A percentile compares a stretch with the other conserved stretches of the same genome.
Conservation (phyloP, 1,140 invertebrate species). For the Sitodiplosis mosellana region DNA sequence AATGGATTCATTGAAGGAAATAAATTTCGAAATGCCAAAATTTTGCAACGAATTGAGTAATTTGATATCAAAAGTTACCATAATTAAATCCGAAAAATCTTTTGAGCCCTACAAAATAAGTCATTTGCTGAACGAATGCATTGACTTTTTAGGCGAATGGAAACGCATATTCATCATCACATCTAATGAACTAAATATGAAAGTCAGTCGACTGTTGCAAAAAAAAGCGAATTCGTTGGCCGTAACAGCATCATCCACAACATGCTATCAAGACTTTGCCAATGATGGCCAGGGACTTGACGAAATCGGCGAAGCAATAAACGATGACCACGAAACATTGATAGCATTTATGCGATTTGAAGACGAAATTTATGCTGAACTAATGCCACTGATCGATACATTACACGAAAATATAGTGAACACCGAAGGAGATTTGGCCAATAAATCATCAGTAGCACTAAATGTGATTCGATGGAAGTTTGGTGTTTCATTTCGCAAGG, state of each 20-base stretch:
- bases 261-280: neutral
- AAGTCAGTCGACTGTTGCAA: neutral
- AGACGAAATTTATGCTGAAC: neutral
- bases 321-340: neutral
- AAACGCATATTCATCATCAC: too few species aligned
- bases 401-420: neutral
- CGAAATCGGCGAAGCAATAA: neutral
- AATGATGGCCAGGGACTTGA: too few species aligned
- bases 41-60: neutral
- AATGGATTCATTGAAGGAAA: neutral
- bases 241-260: neutral
- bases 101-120: neutral
- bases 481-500: neutral
- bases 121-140: neutral
- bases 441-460: neutral
- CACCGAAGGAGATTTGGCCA: neutral
- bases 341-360: neutral
- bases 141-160: neutral
- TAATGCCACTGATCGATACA: neutral
- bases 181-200: neutral
- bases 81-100: neutral
- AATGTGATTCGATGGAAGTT: neutral
- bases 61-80: neutral
- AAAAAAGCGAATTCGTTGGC: neutral
- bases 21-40: neutral